phyloP scores from a whole-genome alignment of 2,113 vertebrate genomes.

The Picathartes gymnocephalus region DNA sequence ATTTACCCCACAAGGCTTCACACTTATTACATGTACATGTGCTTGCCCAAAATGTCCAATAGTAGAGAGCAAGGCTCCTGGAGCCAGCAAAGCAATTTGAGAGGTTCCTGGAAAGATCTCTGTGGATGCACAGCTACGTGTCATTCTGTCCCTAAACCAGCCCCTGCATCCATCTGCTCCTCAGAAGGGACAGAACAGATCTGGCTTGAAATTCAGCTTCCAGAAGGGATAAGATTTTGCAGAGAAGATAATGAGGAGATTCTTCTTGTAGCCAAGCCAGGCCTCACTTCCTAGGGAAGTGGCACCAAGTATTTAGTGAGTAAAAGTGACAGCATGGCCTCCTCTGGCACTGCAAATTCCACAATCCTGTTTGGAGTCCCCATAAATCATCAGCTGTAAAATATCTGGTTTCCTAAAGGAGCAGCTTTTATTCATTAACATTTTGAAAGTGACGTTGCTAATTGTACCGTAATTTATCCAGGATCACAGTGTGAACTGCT shows the following conservation, averaged over 20 bases:
- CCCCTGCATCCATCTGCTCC: neutral
- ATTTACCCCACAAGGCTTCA: neutral
- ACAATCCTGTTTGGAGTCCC: neutral
- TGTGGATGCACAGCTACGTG: neutral
- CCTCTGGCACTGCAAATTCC: neutral
- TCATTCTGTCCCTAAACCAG: neutral
- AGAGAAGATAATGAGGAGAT: neutral
- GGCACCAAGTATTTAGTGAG: neutral
- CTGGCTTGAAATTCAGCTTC: neutral
- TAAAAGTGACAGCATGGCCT: neutral
- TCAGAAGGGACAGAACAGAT: neutral
- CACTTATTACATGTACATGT: neutral
- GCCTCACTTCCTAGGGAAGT: neutral
- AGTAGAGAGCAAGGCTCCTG: neutral
- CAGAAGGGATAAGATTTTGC: neutral
- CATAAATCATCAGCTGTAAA: neutral
- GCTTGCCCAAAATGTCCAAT: neutral
- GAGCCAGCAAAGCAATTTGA: neutral
- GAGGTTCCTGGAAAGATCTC: neutral
- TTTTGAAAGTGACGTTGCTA: neutral
- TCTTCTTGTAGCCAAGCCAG: neutral
- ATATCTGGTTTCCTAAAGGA: neutral
- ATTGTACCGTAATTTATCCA: slow-evolving; percentile 14
- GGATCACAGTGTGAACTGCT: slow-evolving; percentile 12
- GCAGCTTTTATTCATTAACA: slow-evolving; percentile 46